These are phyloP conservation scores for Peromyscus aztecus DNA, from an alignment of 2,797 vertebrate species.

Conservation along the genomic window DNA sequence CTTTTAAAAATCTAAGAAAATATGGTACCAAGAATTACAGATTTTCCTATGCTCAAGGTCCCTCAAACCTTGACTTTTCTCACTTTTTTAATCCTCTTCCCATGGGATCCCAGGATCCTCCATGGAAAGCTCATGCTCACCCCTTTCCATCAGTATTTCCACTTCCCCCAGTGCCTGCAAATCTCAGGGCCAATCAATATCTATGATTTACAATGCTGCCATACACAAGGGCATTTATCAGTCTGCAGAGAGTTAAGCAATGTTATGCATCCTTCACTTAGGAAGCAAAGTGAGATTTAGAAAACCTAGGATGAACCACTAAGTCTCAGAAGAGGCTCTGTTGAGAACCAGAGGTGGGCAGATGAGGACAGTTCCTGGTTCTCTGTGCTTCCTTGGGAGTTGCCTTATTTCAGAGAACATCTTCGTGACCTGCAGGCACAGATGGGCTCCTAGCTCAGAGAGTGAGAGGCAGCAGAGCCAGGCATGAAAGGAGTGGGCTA, in stretches of 20 bases:
- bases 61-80: background rate
- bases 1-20: background rate
- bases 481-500: constrained; percentile 34
- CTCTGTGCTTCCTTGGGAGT: background rate
- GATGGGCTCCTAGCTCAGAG: background rate
- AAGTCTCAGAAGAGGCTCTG: background rate
- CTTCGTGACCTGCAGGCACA: background rate
- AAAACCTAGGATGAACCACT: background rate
- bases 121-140: background rate
- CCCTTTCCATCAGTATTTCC: background rate
- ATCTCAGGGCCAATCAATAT: background rate
- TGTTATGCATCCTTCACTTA: background rate
- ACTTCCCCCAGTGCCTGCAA: background rate
- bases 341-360: background rate
- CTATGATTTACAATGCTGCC: background rate
- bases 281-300: background rate
- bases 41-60: background rate
- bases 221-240: background rate
- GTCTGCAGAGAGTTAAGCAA: background rate
- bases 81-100: background rate
- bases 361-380: background rate
- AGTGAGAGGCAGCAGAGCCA: background rate
- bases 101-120: background rate
- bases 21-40: background rate
- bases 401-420: background rate